These are phyloP conservation scores for Micromys minutus DNA, from an alignment of 2,113 vertebrate genomes.

Conservation along the genomic window DNA sequence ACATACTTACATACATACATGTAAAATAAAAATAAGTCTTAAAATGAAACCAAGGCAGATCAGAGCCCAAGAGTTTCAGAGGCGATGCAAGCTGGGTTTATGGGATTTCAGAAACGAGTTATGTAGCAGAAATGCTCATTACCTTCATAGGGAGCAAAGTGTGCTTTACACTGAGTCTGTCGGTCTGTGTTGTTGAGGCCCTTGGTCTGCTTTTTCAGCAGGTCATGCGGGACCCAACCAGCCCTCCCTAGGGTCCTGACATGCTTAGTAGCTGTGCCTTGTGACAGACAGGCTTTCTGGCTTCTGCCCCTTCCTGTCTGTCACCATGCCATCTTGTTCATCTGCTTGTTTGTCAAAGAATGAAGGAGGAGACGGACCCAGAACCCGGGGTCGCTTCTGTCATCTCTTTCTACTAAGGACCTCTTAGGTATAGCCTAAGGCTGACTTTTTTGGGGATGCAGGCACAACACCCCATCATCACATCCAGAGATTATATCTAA, in stretches of 20 bases:
- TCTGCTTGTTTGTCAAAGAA: neutral
- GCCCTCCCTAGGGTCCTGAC: fast-evolving
- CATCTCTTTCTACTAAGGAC: neutral
- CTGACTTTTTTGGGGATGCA: slow-evolving; percentile 35
- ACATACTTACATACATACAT: no score
- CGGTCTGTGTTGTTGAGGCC: neutral
- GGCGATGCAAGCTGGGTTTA: neutral
- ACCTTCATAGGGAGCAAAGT: neutral
- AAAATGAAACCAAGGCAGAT: neutral
- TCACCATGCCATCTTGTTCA: neutral
- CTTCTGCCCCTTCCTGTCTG: neutral
- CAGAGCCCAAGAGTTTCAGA: neutral
- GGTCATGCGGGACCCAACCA: neutral
- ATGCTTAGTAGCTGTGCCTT: neutral
- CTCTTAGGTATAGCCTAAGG: slow-evolving; percentile 13
- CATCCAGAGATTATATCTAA: slow-evolving; percentile 76
- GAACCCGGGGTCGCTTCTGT: neutral
- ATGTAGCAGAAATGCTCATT: neutral
- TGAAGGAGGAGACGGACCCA: neutral
- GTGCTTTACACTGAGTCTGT: neutral
- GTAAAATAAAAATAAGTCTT: neutral
- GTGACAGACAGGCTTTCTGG: neutral
- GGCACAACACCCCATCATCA: slow-evolving; percentile 61
- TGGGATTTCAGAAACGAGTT: neutral
- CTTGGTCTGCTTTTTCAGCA: neutral